Evolutionary conservation across 2,113 vertebrate genomes (phyloP).

Genomic region (Amia ocellicauda): DNA sequence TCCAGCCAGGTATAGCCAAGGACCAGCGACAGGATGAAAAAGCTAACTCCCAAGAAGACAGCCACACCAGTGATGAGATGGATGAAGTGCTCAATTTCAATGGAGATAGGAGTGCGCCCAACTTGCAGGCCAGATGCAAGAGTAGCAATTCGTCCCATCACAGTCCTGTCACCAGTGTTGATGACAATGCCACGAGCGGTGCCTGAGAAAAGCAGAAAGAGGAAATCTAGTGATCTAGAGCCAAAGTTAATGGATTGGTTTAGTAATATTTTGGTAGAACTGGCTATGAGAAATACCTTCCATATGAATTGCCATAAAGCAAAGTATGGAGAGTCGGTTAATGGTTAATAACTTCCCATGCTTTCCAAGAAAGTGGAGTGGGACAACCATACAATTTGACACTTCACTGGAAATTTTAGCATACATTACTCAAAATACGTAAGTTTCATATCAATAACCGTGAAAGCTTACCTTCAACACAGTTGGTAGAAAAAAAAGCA

Average conservation of each 20-base stretch:
- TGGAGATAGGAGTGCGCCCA: constrained; percentile 81
- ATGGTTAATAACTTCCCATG: too few species aligned
- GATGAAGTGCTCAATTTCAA: constrained; percentile 96
- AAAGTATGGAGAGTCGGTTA: too few species aligned
- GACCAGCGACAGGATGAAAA: constrained; percentile 92
- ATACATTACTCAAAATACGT: too few species aligned
- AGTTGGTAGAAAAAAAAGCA: constrained; percentile 95
- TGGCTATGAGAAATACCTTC: too few species aligned
- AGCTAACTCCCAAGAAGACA: constrained; percentile 88
- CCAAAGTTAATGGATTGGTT: too few species aligned
- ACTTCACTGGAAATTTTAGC: too few species aligned
- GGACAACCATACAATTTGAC: too few species aligned
- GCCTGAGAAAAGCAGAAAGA: constrained; percentile 57
- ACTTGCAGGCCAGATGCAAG: constrained; percentile 89
- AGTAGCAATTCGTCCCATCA: constrained; percentile 91
- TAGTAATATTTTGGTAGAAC: too few species aligned
- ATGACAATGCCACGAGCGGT: constrained; percentile 85
- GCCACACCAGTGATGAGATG: constrained; percentile 93
- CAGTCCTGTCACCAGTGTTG: constrained; percentile 84
- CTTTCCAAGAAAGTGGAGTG: too few species aligned
- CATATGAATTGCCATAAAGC: too few species aligned
- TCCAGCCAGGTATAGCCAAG: constrained; percentile 92
- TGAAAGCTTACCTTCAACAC: constrained; percentile 92
- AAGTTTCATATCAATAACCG: too few species aligned
- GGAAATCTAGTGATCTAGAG: too few species aligned